Conservation (phyloP, 2,113 vertebrate genomes). For the Hippocampus barbouri region DNA sequence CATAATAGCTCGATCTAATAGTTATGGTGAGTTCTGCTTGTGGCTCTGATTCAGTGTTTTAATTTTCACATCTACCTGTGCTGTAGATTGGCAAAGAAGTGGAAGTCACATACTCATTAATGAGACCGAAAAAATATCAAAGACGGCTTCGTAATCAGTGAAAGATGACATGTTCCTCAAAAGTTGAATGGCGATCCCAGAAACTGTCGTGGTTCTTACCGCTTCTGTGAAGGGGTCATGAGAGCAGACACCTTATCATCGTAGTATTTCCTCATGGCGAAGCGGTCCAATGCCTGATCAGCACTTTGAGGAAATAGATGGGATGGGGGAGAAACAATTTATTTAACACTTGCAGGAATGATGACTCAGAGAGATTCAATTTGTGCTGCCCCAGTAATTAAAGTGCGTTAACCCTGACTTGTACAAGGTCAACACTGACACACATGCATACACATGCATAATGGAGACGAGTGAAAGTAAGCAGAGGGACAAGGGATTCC, state of each 20-base stretch:
- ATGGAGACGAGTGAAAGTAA: constrained; percentile 60
- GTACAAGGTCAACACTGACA: constrained; percentile 33
- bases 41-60: neutral
- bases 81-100: neutral
- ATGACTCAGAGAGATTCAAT: constrained; percentile 46
- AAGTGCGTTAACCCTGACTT: constrained; percentile 45
- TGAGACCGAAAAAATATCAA: neutral
- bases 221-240: constrained; percentile 95
- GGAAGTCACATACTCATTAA: neutral
- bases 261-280: constrained; percentile 98
- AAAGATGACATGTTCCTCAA: neutral
- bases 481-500: constrained; percentile 62
- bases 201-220: constrained; percentile 70
- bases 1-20: too few relatives aligned
- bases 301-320: constrained; percentile 75
- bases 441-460: constrained; percentile 35
- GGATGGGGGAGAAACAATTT: constrained; percentile 6
- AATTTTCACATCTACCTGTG: neutral
- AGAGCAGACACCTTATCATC: constrained; percentile 93
- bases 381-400: constrained; percentile 40
- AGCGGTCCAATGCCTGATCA: constrained; percentile 94
- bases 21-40: neutral
- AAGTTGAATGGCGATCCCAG: neutral
- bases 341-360: constrained; percentile 53
- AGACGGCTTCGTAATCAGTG: neutral